A percentile compares a stretch with the other conserved stretches of the same genome.
Evolutionary conservation across 2,113 vertebrate genomes (phyloP).

Genomic region (Megalops atlanticus): DNA sequence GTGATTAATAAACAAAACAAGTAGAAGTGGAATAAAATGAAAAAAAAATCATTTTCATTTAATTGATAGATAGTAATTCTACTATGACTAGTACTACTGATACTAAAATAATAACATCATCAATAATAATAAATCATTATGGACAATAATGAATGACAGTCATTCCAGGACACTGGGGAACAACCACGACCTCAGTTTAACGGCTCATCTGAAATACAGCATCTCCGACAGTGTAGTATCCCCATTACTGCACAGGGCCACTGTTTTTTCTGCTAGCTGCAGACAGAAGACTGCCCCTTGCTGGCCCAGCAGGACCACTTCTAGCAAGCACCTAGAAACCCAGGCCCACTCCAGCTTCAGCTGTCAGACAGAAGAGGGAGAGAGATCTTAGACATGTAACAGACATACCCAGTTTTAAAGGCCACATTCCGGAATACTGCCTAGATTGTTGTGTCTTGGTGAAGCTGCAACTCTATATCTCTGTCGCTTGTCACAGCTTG

Average conservation of each 20-base stretch:
- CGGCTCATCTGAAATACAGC: neutral
- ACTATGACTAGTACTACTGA: too few species aligned
- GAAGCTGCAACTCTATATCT: constrained; percentile 37
- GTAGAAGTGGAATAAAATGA: too few species aligned
- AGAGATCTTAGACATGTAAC: neutral
- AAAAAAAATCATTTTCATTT: too few species aligned
- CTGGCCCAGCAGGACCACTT: constrained; percentile 4
- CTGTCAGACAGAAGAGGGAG: neutral
- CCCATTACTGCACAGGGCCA: neutral
- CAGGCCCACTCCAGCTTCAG: neutral
- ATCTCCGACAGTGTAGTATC: neutral
- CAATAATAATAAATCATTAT: too few species aligned
- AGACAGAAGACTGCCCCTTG: too few species aligned
- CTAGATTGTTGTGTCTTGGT: neutral
- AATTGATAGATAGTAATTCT: too few species aligned
- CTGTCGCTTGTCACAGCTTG: constrained; percentile 37
- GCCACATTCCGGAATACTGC: neutral
- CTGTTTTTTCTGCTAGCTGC: neutral
- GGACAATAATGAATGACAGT: neutral
- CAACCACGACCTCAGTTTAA: neutral
- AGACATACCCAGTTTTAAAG: neutral
- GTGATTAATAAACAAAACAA: too few species aligned
- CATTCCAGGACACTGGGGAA: too few species aligned
- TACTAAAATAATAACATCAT: too few species aligned
- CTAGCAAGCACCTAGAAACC: neutral